Percentiles rank a stretch among this genome's conserved stretches.
phyloP scores from a whole-genome alignment of 2,888 invertebrate species.

The Argynnis bischoffii region DNA sequence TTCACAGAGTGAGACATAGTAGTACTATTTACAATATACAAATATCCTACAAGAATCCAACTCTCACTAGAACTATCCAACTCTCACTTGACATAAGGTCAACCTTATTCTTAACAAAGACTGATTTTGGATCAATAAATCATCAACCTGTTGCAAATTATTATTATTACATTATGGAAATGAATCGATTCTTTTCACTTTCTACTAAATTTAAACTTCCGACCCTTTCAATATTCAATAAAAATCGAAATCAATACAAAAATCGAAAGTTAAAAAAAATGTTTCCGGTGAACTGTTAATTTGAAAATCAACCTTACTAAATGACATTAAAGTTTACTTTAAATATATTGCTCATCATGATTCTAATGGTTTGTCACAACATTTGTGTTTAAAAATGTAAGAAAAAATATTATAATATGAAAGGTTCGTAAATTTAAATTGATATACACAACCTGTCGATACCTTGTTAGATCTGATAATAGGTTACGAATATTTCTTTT shows the following conservation, averaged over 20 bases:
- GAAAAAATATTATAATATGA: slow-evolving; percentile 6
- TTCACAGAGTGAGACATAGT: no score
- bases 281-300: not conserved
- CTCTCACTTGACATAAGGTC: no score
- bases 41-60: no score
- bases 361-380: slow-evolving; percentile 26
- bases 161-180: slow-evolving; percentile 5
- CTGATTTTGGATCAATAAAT: slow-evolving; percentile 13
- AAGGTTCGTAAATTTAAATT: slow-evolving; percentile 12
- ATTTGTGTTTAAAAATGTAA: slow-evolving; percentile 17
- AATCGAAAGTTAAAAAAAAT: slow-evolving; percentile 42
- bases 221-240: slow-evolving; percentile 40
- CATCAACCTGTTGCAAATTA: slow-evolving; percentile 9
- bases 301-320: slow-evolving; percentile 2
- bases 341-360: not conserved
- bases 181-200: slow-evolving; percentile 39
- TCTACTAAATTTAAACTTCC: slow-evolving; percentile 45
- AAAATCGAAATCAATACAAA: slow-evolving; percentile 42
- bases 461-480: slow-evolving; percentile 10
- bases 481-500: slow-evolving; percentile 10
- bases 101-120: not conserved
- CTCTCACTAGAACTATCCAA: no score
- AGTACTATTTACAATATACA: no score
- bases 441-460: slow-evolving; percentile 18
- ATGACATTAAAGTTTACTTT: not conserved